Conservation (phyloP, 2,888 invertebrate species). For the Noctua pronuba region DNA sequence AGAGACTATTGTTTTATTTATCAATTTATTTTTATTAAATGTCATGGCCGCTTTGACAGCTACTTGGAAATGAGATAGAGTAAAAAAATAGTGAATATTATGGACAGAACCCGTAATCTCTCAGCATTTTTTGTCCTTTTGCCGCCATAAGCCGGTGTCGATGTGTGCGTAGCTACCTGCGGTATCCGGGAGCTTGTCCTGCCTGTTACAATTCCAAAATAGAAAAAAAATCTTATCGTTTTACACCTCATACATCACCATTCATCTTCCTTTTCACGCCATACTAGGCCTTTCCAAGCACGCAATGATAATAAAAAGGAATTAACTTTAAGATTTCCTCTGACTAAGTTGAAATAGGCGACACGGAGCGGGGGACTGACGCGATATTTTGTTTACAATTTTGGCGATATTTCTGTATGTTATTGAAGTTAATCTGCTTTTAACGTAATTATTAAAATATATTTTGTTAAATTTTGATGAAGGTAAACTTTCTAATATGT, state of each 20-base stretch:
- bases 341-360: conserved; percentile 2
- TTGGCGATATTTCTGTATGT: conserved; percentile 71
- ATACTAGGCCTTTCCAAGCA: conserved; percentile 62
- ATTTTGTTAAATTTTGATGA: conserved; percentile 46
- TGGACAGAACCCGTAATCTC: conserved; percentile 66
- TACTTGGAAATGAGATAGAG: neutral
- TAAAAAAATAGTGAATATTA: conserved; percentile 25
- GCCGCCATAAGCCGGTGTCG: conserved; percentile 74
- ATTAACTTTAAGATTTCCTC: conserved; percentile 26
- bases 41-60: neutral
- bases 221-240: conserved; percentile 79
- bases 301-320: conserved; percentile 60
- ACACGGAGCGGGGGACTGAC: conserved; percentile 1
- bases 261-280: conserved; percentile 67
- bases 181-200: conserved; percentile 83
- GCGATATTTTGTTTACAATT: conserved; percentile 42
- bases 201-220: conserved; percentile 81
- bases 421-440: conserved; percentile 77
- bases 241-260: conserved; percentile 80
- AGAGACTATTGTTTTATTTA: neutral
- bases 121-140: conserved; percentile 70
- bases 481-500: conserved; percentile 6
- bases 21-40: neutral
- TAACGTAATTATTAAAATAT: conserved; percentile 50
- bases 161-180: conserved; percentile 87